Base-by-base conservation (phyloP, 2,113 vertebrate species). In the rabbit (Oryctolagus cuniculus) region DNA sequence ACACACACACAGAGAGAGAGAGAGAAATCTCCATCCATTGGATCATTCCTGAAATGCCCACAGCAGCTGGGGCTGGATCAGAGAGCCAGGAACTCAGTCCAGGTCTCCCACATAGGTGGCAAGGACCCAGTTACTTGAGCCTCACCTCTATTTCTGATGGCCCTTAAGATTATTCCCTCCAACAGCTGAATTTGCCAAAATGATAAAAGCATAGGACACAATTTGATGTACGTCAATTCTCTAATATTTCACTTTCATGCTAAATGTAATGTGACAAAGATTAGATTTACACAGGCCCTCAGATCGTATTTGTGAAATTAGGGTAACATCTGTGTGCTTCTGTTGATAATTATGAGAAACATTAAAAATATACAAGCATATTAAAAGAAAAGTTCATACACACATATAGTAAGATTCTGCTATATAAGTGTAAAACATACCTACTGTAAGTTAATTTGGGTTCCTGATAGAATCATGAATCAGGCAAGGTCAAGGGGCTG, bases 341-440 rank as follows among this genome's bases (percentile, higher is more conserved):
- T 53, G 77, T 79, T 53, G 17, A n/a, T 95, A 93, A 87, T 31
- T 89, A 67, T 87, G 72, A 86, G 51, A 91, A 83, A 75, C 69
- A 49, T 87, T 70, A 58, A 94, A 94, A 90, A 25, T 73, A 15
- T 72, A 67, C 75, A 90, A 81, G 16, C 21, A 58, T 64, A n/a
- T 22, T 89, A 77, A 87, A 67, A 77, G 8, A 83, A 38, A 51
- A 77, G 85, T 89, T 89, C 69, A 38, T 51, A 24, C n/a, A 44
- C n/a, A 58, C 27, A 70, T 34, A n/a, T 85, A 69, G 72, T 87
- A 88, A 7, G 24, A 29, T 81, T 88, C 12, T 83, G 53, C 31
- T 86, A 87, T 72, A 0, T 22, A 94, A 75, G 17, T 69, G 11
- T 53, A n/a, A 89, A 80, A 31, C 22, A 70, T 83, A 44, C 12